Evolutionary conservation across 35 echinoderm and acorn worm genomes (phyloP), one percentile per base, ranked within the genome.

Genomic region (Ophiothrix spiculata): DNA sequence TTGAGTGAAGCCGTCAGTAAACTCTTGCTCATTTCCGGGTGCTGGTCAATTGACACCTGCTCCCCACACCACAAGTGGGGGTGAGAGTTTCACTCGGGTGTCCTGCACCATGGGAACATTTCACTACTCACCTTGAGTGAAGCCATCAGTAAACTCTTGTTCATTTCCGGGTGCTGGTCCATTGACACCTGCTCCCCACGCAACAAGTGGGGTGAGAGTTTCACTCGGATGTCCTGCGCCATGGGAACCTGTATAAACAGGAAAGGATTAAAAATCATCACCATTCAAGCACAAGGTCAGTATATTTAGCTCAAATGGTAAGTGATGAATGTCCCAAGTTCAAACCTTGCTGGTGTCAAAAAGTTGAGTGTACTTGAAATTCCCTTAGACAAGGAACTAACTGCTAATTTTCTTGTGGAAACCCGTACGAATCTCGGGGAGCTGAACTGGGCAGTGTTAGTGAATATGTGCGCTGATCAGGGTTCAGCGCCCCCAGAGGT

Each of bases 21-120:
- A 94, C 6, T 83, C 21, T 17, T 92, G 33, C 35, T 56, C 37
- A 42, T 79, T 86, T 1, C 80, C 77, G 41, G 86, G 38, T 49
- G 46, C 19, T 1, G 85, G 87, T 86, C 84, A 83, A 36, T 91
- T 85, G 54, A 99, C 79, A 46, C 96, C 96, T 56, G 85, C 84
- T 35, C 96, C 96, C 96, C 96, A 99, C 36, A 89, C 96, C 34
- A 99, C 81, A 0, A 99, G 64, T 34, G 96, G 96, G 95, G 1
- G 96, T 99, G 34, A 99, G 77, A 31, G 96, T 99, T 64, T 99
- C 96, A 87, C 85, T 60, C 23, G 92, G 96, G 75, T 97, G 95
- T 76, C 95, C 79, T 25, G 95, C 91, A 60, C 95, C 95, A 91
- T 97, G 95, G 35, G 95, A 93, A 56, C 95, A n/a, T n/a, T n/a